Evolutionary conservation across 2,888 invertebrate genomes (phyloP).

Genomic region (Himalopsyche tibetana): DNA sequence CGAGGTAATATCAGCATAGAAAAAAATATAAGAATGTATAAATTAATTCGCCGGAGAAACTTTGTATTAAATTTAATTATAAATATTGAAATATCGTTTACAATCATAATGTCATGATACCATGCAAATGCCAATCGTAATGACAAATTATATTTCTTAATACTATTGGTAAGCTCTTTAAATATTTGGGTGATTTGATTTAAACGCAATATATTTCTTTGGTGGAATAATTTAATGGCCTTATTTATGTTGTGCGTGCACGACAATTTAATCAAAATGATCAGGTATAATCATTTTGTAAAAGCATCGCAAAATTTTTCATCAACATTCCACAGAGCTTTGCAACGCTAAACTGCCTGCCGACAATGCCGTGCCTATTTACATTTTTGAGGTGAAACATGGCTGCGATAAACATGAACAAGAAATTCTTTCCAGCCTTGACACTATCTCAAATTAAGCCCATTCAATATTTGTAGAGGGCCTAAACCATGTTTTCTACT

Average conservation of each 20-base stretch:
- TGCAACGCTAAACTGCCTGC: slow-evolving; percentile 27
- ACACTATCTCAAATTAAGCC: slow-evolving; percentile 43
- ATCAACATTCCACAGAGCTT: not conserved
- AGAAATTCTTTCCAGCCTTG: slow-evolving; percentile 35
- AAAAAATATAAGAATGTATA: too few relatives aligned
- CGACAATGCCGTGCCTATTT: slow-evolving; percentile 29
- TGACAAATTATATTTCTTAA: too few relatives aligned
- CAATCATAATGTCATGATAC: too few relatives aligned
- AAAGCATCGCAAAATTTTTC: slow-evolving; percentile 13
- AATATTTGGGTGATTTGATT: too few relatives aligned
- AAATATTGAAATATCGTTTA: too few relatives aligned
- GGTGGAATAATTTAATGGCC: too few relatives aligned
- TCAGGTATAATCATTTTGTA: slow-evolving; percentile 18
- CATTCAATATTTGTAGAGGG: slow-evolving; percentile 42
- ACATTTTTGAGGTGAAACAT: slow-evolving; percentile 43
- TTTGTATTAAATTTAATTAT: too few relatives aligned
- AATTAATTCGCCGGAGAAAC: too few relatives aligned
- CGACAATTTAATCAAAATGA: not conserved
- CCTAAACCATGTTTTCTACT: slow-evolving; percentile 39
- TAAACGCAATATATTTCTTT: too few relatives aligned
- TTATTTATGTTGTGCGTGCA: not conserved
- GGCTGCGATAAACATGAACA: slow-evolving; percentile 35
- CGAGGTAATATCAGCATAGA: too few relatives aligned
- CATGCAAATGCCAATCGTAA: too few relatives aligned
- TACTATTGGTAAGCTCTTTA: too few relatives aligned